Base-by-base conservation (phyloP, 2,797 vertebrate genomes). In the Nothura maculosa region DNA sequence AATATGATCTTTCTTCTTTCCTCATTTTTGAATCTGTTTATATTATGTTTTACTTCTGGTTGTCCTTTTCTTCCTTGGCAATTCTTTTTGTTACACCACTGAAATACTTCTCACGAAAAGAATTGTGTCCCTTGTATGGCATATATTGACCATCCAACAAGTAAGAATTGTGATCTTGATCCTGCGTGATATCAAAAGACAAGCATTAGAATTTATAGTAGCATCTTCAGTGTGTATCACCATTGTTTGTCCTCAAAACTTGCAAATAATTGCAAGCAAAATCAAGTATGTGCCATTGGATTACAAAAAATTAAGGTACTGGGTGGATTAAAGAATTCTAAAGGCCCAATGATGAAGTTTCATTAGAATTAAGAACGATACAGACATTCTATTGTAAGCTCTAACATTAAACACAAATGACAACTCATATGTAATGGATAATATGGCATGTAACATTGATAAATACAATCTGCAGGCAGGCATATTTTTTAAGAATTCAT, bases 101-200 rank as follows among this genome's bases (percentile, higher is more conserved):
- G 97, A 99, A 99, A 96, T 99, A 99, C 94, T 99, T 99, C 94
- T 99, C 99, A 94, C 99, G 98, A 97, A 99, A 99, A 91, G 98
- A 98, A 90, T 99, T 99, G 98, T 99, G 99, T 91, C 99, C 98
- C 96, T 98, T 98, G 97, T 99, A 99, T 0, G 97, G 97, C 84
- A 98, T 97, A 96, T 98, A 98, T 48, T 95, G 96, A 11, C 97
- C 96, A 66, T 98, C 98, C 87, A 97, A 92, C 40, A 98, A 94
- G 90, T 98, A 97, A 81, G 97, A 97, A 94, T 97, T 96, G 64
- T 95, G 90, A 93, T 99, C 99, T 20, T 97, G 94, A 87, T 98
- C 98, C 99, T 99, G 97, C 36, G 94, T 4, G 55, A 83, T 75
- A 94, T 34, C 74, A 97, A 95, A 96, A 96, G 45, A 82, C 82